Evolutionary conservation across 2,113 vertebrate genomes (phyloP).

Genomic region (Apteryx mantelli): DNA sequence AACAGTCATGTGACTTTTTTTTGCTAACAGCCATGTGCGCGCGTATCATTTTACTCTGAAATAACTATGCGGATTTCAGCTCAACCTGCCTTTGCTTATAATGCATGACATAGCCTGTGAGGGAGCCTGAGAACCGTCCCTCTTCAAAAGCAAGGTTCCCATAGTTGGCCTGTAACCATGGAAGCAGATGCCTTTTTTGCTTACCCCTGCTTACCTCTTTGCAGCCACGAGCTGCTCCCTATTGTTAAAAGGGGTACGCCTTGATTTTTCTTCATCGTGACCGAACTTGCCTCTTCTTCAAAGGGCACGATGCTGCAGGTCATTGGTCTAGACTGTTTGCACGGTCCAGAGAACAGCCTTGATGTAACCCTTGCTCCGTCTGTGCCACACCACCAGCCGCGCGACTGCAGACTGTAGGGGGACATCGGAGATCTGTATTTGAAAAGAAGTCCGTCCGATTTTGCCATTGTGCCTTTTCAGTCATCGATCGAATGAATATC

Average conservation of each 20-base stretch:
- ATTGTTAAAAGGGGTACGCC: slow-evolving; percentile 91
- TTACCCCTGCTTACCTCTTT: slow-evolving; percentile 97
- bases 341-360: slow-evolving; percentile 96
- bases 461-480: slow-evolving; percentile 99
- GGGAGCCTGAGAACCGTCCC: slow-evolving; percentile 95
- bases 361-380: slow-evolving; percentile 96
- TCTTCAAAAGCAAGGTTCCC: slow-evolving; percentile 95
- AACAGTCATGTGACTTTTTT: slow-evolving; percentile 90
- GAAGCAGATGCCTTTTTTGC: slow-evolving; percentile 95
- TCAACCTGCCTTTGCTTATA: slow-evolving; percentile 88
- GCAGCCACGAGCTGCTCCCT: slow-evolving; percentile 92
- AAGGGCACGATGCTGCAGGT: slow-evolving; percentile 94
- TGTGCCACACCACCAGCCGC: slow-evolving; percentile 87
- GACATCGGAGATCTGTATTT: slow-evolving; percentile 94
- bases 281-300: slow-evolving; percentile 96
- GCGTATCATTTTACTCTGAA: slow-evolving; percentile 90
- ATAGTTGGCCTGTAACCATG: slow-evolving; percentile 98
- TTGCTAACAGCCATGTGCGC: slow-evolving; percentile 85
- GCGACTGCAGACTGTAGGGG: slow-evolving; percentile 92
- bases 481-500: slow-evolving; percentile 99
- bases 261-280: slow-evolving; percentile 92
- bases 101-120: slow-evolving; percentile 92
- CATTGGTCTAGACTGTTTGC: slow-evolving; percentile 97
- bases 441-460: slow-evolving; percentile 97
- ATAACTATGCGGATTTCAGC: slow-evolving; percentile 87